These are phyloP conservation scores for Buathra laborator DNA, from an alignment of 2,888 invertebrate genomes.

Conservation along the genomic window DNA sequence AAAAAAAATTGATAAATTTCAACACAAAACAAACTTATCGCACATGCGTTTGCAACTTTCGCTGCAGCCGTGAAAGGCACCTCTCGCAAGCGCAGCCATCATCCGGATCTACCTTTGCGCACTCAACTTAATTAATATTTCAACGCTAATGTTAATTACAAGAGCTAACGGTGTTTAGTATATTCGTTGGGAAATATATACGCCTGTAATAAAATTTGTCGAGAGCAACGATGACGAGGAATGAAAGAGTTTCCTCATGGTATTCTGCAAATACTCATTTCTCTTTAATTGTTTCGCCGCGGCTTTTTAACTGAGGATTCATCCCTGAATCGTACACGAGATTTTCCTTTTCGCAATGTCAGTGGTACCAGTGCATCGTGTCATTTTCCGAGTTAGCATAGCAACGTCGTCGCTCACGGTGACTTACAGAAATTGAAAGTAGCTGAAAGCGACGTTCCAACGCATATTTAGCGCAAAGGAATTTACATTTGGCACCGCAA, in stretches of 20 bases:
- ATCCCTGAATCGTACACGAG: background rate
- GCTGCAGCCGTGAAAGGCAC: background rate
- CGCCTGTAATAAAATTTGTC: background rate
- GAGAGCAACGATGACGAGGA: background rate
- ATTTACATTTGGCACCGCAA: conserved; percentile 7
- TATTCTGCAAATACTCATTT: background rate
- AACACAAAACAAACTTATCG: too few species aligned
- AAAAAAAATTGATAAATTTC: too few species aligned
- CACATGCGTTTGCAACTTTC: background rate
- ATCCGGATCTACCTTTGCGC: background rate
- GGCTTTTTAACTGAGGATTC: conserved; percentile 4
- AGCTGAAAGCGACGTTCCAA: background rate
- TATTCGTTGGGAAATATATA: background rate
- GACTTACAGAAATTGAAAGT: conserved; percentile 13
- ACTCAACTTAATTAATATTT: conserved; percentile 30
- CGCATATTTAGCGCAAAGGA: background rate
- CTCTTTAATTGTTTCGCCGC: background rate
- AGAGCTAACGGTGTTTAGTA: conserved; percentile 1
- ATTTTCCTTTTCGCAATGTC: background rate
- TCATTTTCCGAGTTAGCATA: background rate
- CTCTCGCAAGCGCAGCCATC: background rate
- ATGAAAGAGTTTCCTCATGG: conserved; percentile 16
- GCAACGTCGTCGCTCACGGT: background rate
- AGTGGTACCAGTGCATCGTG: background rate
- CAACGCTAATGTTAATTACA: conserved; percentile 30